Conservation (phyloP, 2,113 vertebrate species). For the Felis chaus region DNA sequence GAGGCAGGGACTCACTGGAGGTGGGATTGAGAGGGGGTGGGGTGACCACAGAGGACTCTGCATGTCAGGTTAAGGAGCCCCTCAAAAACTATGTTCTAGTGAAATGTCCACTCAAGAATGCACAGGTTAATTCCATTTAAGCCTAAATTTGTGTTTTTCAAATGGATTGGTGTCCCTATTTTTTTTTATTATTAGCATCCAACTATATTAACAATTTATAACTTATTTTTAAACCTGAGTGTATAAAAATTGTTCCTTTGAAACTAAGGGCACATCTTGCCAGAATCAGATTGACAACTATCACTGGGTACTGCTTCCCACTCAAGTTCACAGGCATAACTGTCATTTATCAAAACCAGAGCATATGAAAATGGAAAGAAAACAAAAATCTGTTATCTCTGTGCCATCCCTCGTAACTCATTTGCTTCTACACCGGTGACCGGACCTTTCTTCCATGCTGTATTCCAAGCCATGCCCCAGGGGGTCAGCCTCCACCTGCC, state of each 20-base stretch:
- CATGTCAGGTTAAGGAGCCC: background rate
- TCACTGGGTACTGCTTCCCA: slow-evolving; percentile 12
- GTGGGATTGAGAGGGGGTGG: background rate
- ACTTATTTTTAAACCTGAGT: slow-evolving; percentile 47
- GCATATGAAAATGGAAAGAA: background rate
- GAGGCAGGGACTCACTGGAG: background rate
- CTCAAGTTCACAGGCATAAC: background rate
- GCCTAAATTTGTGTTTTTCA: background rate
- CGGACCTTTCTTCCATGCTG: background rate
- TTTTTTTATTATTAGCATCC: slow-evolving; percentile 13
- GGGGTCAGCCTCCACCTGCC: background rate
- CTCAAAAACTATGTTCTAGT: background rate
- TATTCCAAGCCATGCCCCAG: background rate
- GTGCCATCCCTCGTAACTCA: background rate
- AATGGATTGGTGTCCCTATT: background rate
- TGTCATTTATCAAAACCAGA: background rate
- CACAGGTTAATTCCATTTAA: background rate
- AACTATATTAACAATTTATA: background rate
- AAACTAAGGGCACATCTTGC: slow-evolving; percentile 30
- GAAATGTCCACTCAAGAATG: background rate
- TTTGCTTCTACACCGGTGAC: background rate
- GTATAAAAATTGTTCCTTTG: slow-evolving; percentile 51
- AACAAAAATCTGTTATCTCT: background rate
- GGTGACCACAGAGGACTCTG: background rate
- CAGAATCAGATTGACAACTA: background rate